Evolutionary conservation across 2,888 invertebrate species (phyloP).

Genomic region (Sinohyriopsis cumingii): DNA sequence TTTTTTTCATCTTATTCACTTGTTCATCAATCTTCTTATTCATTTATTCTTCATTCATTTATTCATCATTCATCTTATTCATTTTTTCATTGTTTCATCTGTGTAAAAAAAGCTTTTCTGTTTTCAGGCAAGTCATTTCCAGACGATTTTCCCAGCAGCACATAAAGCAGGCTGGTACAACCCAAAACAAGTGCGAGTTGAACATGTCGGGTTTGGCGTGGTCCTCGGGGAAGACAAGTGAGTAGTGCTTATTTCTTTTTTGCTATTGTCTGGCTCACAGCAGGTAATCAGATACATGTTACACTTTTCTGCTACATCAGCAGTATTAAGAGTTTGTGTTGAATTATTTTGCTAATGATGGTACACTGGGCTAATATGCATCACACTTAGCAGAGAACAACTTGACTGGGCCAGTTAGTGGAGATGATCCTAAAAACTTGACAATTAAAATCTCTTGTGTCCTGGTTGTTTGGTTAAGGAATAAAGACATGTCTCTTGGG

Average conservation of each 20-base stretch:
- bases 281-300: not conserved
- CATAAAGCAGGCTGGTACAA: conserved; percentile 83
- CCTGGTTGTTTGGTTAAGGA: too few species aligned
- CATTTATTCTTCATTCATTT: too few species aligned
- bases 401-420: too few species aligned
- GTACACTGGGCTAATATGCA: too few species aligned
- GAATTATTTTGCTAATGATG: too few species aligned
- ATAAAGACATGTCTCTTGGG: too few species aligned
- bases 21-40: too few species aligned
- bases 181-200: conserved; percentile 80
- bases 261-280: not conserved
- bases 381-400: too few species aligned
- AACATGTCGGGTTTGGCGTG: conserved; percentile 96
- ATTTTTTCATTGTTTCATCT: too few species aligned
- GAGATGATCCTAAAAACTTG: too few species aligned
- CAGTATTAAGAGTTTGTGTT: not conserved
- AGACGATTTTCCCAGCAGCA: conserved; percentile 82
- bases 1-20: not conserved
- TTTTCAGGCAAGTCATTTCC: conserved; percentile 79
- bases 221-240: conserved; percentile 95
- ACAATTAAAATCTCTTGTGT: too few species aligned
- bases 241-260: conserved; percentile 20
- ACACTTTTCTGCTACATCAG: not conserved
- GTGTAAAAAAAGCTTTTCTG: too few species aligned
- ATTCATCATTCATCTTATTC: not conserved